Conservation (phyloP, 2,797 vertebrate genomes). For the Halcyon chelicuti region DNA sequence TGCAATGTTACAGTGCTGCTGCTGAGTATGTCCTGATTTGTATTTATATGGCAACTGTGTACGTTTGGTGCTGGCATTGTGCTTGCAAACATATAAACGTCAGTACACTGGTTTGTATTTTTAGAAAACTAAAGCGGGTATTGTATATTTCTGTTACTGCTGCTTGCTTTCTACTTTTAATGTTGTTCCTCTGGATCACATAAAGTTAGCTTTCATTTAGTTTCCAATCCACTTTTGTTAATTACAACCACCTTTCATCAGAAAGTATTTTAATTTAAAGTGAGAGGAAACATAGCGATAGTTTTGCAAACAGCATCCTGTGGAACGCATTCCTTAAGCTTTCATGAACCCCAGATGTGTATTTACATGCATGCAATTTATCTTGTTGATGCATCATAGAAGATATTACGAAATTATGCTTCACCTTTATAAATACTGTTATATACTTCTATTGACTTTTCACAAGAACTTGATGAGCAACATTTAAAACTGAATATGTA, state of each 20-base stretch:
- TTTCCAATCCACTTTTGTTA: conserved; percentile 27
- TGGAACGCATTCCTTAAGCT: neutral
- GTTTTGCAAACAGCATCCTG: conserved; percentile 3
- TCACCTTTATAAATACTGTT: neutral
- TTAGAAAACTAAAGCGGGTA: neutral
- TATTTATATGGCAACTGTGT: neutral
- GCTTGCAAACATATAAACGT: neutral
- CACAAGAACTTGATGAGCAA: neutral
- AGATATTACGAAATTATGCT: neutral
- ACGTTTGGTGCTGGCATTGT: neutral
- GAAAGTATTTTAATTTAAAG: conserved; percentile 30
- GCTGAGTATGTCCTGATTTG: neutral
- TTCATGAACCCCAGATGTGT: conserved; percentile 1
- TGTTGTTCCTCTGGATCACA: neutral
- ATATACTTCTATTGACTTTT: neutral
- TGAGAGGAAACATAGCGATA: neutral
- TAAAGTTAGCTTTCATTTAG: conserved; percentile 19
- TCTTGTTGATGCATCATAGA: neutral
- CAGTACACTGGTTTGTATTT: neutral
- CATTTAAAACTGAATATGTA: neutral
- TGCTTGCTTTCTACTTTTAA: neutral
- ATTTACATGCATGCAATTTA: neutral
- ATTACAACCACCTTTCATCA: conserved; percentile 1
- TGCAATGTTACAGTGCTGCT: neutral
- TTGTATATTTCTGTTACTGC: neutral